Base-by-base conservation (phyloP, 2,888 invertebrate genomes). In the Acholoe squamosa region DNA sequence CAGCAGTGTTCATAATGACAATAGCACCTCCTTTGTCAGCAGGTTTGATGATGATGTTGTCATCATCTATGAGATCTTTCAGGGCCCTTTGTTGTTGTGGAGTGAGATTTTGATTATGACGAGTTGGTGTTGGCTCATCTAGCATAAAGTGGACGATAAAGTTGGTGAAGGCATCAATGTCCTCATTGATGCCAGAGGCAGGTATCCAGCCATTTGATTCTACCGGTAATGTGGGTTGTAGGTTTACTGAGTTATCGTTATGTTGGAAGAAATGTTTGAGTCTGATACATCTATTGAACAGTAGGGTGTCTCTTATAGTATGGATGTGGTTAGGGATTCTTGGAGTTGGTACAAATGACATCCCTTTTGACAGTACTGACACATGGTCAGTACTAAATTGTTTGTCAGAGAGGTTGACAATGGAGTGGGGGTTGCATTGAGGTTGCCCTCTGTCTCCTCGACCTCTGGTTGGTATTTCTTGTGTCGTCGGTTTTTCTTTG, bases 131-230 rank as follows among this genome's bases (percentile, higher is more conserved):
- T 16, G 14, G 54, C 10, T 54, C 54, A 14, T 10, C 12, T 54
- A 54, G 19, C 54, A 54, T 54, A 14, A 19, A 54, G 54, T 54
- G 54, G 19, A n/a, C n/a, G n/a, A n/a, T n/a, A n/a, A n/a, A n/a
- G n/a, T n/a, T n/a, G n/a, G 67, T 67, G 67, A 67, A 67, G 67
- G 67, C 14, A 25, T 67, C 67, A 16, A 67, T 67, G 67, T 67
- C 67, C n/a, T 67, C 67, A 67, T 67, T 67, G 12, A 67, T 7
- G 14, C 67, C 67, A n/a, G 67, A 25, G 12, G 67, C 22, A 16
- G 67, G 67, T 67, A 67, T 12, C 67, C 67, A 67, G n/a, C 67
- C 67, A n/a, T 16, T n/a, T 16, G 67, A 67, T 67, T 67, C 67
- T n/a, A 7, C 5, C 19, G 54, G 54, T 54, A 54, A 19, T 10